Evolutionary conservation across 2,888 invertebrate genomes (phyloP).

Genomic region (Anorthoa munda): DNA sequence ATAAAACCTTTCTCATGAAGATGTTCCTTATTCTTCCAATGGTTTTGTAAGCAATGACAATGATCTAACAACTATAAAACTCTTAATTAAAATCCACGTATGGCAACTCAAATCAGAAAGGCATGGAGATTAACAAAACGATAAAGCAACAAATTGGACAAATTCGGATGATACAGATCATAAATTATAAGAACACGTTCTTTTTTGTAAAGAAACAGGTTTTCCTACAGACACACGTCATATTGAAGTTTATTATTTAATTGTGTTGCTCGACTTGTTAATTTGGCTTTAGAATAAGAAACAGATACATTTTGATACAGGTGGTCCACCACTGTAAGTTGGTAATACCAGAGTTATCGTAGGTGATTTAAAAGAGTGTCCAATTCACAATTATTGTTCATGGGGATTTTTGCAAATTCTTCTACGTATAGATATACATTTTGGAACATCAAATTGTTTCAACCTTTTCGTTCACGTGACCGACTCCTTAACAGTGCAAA

Average conservation of each 20-base stretch:
- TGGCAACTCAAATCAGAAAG: slow-evolving; percentile 23
- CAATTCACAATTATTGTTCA: not conserved
- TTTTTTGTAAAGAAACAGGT: slow-evolving; percentile 40
- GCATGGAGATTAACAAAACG: slow-evolving; percentile 12
- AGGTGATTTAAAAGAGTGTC: not conserved
- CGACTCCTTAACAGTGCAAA: no score
- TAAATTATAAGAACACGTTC: slow-evolving; percentile 31
- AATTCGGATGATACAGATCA: slow-evolving; percentile 23
- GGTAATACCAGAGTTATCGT: not conserved
- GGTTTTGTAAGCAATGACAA: not conserved
- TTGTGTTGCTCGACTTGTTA: slow-evolving; percentile 26
- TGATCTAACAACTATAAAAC: not conserved
- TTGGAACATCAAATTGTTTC: not conserved
- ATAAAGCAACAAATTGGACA: slow-evolving; percentile 19
- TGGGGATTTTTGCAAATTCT: not conserved
- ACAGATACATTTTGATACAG: not conserved
- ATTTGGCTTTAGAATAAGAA: slow-evolving; percentile 14
- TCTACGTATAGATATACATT: not conserved
- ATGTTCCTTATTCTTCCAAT: not conserved
- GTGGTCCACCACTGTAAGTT: not conserved
- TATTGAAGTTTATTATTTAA: slow-evolving; percentile 28
- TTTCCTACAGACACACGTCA: not conserved
- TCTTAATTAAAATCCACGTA: slow-evolving; percentile 22
- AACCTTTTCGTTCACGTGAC: no score
- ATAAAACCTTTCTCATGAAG: no score